Conservation (phyloP, 2,797 vertebrate species). For the Glyptemys insculpta region DNA sequence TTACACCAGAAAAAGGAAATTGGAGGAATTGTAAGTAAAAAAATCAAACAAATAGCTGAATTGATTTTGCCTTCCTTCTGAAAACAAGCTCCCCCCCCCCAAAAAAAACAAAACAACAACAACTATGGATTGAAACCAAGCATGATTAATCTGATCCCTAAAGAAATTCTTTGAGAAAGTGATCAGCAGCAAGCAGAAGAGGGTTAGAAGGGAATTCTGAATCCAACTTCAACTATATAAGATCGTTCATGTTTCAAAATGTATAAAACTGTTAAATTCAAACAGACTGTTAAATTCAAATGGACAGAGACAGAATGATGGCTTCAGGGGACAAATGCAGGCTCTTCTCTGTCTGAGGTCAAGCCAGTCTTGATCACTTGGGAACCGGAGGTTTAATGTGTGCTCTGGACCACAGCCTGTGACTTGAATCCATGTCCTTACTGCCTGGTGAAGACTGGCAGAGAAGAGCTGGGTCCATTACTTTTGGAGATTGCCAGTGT, state of each 20-base stretch:
- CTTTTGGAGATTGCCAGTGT: constrained; percentile 26
- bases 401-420: not conserved
- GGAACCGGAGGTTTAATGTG: not conserved
- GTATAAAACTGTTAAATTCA: not conserved
- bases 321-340: not conserved
- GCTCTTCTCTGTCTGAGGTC: not conserved
- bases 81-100: not conserved
- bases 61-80: not conserved
- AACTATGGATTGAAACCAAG: not conserved
- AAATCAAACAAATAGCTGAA: not conserved
- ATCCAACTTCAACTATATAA: not conserved
- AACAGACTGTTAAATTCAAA: not conserved
- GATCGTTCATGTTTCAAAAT: not conserved
- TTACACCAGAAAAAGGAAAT: not conserved
- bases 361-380: not conserved
- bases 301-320: not conserved
- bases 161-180: not conserved
- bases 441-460: not conserved
- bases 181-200: not conserved
- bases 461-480: not conserved
- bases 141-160: constrained; percentile 1
- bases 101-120: not conserved
- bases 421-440: not conserved
- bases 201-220: constrained; percentile 14
- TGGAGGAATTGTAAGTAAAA: not conserved